Percentiles rank a stretch among this genome's conserved stretches.
Conservation (phyloP, 2,797 vertebrate species). For the Galaxias olidus region DNA sequence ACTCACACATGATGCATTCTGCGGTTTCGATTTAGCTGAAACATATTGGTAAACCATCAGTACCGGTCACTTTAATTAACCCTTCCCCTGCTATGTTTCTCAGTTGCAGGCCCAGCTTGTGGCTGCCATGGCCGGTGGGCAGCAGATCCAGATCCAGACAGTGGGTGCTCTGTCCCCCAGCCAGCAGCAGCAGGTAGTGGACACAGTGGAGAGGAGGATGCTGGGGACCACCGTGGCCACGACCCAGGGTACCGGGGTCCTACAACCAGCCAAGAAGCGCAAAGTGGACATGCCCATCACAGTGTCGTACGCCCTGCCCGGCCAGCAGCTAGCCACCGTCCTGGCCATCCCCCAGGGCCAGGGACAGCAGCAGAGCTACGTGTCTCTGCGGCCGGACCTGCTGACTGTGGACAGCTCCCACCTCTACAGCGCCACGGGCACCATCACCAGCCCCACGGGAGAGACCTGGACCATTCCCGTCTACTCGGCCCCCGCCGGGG, state of each 20-base stretch:
- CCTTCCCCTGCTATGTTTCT: slow-evolving; percentile 5
- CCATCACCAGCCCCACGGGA: slow-evolving; percentile 95
- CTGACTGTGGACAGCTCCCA: slow-evolving; percentile 97
- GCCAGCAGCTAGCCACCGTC: slow-evolving; percentile 94
- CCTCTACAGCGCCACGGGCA: slow-evolving; percentile 95
- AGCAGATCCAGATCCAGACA: slow-evolving; percentile 96
- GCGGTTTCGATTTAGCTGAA: not conserved
- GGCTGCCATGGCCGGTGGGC: slow-evolving; percentile 86
- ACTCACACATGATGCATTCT: too few species aligned
- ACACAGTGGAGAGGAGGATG: slow-evolving; percentile 76
- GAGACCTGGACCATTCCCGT: slow-evolving; percentile 99
- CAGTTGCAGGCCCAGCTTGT: slow-evolving; percentile 93
- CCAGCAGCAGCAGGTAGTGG: slow-evolving; percentile 81
- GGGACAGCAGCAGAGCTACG: slow-evolving; percentile 96
- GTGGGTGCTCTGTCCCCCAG: slow-evolving; percentile 89
- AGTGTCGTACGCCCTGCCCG: slow-evolving; percentile 93
- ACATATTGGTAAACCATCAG: not conserved
- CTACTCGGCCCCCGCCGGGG: slow-evolving; percentile 87
- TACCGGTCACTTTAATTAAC: not conserved
- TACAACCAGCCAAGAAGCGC: slow-evolving; percentile 95
- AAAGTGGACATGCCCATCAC: slow-evolving; percentile 98
- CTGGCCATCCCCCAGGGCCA: slow-evolving; percentile 94
- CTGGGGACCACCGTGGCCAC: slow-evolving; percentile 78
- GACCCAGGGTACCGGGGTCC: slow-evolving; percentile 78
- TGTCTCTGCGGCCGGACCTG: slow-evolving; percentile 93